Evolutionary conservation across 1,140 invertebrate species (phyloP), one percentile per base, ranked within the genome.

Genomic region (Ceratitis capitata): DNA sequence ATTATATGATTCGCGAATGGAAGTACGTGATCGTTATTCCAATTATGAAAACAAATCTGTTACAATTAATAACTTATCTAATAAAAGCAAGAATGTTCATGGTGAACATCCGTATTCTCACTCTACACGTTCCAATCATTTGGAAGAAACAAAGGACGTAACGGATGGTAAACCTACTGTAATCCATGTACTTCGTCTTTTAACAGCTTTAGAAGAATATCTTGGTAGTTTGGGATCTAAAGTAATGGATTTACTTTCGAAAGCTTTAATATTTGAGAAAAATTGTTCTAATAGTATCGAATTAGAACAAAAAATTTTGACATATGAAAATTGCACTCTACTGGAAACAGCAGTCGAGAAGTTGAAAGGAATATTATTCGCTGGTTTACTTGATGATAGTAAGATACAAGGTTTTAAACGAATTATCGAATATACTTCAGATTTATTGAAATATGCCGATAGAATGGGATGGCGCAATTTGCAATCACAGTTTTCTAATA

Each of bases 171-270:
- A 82, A 35, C 51, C 85, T 10, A 69, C 53, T 45, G 82, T 84
- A 23, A 94, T 96, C 5, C 93, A 93, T 58, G 94, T 96, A n/a
- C 89, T 97, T 47, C 92, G 96, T 61, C 91, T 96, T 83, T 92
- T 97, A 0, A 96, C 96, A 3, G 96, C 96, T 1, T 91, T 97
- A 0, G 96, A 97, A 92, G 94, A 95, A 86, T 95, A 96, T 88
- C 89, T 97, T 14, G 96, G 96, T 42, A 96, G 96, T 49, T 91
- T 97, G 0, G 96, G 96, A 0, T 96, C 96, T 0, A 96, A 95
- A 91, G 93, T 97, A 29, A 94, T 96, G 1, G 94, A 95, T 53
- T 88, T 97, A 61, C 89, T 97, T 1, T 94, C 95, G 0, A 94
- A 94, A 85, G 96, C 96, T 0, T 89, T 97, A 12, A 94, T 95